phyloP scores from a whole-genome alignment of 1,140 invertebrate genomes.

The Bombus terrestris region DNA sequence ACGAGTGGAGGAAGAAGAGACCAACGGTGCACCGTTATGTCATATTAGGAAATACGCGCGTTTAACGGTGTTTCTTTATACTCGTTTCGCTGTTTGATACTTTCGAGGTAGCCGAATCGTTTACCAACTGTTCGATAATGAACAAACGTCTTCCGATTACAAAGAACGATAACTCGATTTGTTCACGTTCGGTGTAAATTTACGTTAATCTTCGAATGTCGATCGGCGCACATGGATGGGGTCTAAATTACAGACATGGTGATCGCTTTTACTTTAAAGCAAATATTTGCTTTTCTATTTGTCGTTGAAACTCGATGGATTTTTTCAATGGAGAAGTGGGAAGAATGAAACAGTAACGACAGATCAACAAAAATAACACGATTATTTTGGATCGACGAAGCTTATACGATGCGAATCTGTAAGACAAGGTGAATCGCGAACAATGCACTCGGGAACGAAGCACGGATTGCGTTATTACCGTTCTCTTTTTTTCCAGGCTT shows the following conservation, averaged over 20 bases:
- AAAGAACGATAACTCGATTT: background rate
- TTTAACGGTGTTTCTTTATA: slow-evolving; percentile 76
- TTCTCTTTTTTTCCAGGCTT: slow-evolving; percentile 50
- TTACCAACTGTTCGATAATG: slow-evolving; percentile 7
- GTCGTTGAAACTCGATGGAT: background rate
- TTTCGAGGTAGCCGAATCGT: background rate
- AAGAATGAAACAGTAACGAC: too few relatives aligned
- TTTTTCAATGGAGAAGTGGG: background rate
- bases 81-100: background rate
- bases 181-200: background rate
- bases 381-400: background rate
- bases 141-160: too few relatives aligned
- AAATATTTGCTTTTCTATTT: background rate
- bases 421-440: background rate
- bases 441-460: background rate
- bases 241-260: background rate
- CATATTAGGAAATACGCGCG: slow-evolving; percentile 80
- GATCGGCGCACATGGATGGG: background rate
- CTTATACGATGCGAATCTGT: background rate
- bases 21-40: slow-evolving; percentile 77
- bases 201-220: background rate
- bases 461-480: slow-evolving; percentile 46
- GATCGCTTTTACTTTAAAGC: too few relatives aligned
- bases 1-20: slow-evolving; percentile 7
- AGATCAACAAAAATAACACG: background rate